Evolutionary conservation across 2,113 vertebrate genomes (phyloP), one percentile per base, ranked within the genome.

Genomic region (Lonchura striata): DNA sequence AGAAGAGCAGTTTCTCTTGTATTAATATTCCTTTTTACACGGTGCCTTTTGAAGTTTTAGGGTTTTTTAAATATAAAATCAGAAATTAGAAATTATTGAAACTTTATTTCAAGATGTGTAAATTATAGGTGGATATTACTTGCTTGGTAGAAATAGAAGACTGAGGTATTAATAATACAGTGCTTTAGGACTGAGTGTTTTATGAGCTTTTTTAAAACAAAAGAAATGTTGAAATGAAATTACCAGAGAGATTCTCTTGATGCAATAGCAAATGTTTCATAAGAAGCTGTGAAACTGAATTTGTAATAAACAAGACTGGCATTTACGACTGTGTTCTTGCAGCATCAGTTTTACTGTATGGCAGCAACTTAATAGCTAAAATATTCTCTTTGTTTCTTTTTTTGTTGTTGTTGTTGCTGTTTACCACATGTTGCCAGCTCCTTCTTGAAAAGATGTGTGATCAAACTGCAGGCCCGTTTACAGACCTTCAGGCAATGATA

Each of bases 1-100:
- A 50, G 49, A 90, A 83, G 42, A 95, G 47, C 53, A 78, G 20
- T 96, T 96, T 96, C 69, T 96, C 61, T 96, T 84, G 42, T 69
- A 82, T 91, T 93, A 93, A 60, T 31, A 61, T 15, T 96, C 13
- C 59, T 78, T 52, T 69, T 87, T 47, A 90, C 47, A 52, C 49
- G 37, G 12, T 72, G 6, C 35, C 47, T 83, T 86, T 75, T 47
- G 18, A 78, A 44, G 20, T 52, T 71, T 44, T 37, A 21, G 19
- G 20, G 9, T 7, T 7, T 23, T 50, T 24, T 76, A 17, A 53
- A 74, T 88, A 83, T 94, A 69, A 90, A 95, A 52, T 56, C 25
- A 47, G 86, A 88, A 90, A 76, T 57, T 83, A 16, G 86, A 88
- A 90, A 76, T 57, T 83, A 16, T 63, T 70, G 37, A 66, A 52